phyloP scores from a whole-genome alignment of 2,888 invertebrate species.

The Chymomyza caudatula region DNA sequence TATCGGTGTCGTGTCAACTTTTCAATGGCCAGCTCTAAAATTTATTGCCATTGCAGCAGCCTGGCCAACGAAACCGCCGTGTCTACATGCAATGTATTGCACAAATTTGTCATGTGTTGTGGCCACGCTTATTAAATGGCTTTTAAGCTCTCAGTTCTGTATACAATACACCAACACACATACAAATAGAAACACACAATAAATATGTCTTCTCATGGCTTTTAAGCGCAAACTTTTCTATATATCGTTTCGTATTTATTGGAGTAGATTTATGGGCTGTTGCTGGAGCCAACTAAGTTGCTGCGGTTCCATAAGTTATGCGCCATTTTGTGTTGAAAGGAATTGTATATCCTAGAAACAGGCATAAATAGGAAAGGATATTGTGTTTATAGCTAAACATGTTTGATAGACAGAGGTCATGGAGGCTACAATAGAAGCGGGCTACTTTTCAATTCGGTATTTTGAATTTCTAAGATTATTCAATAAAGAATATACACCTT shows the following conservation, averaged over 20 bases:
- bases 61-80: conserved; percentile 9
- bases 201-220: not conserved
- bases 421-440: too few species aligned
- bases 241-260: conserved; percentile 16
- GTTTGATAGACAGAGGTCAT: not conserved
- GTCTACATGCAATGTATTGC: conserved; percentile 1
- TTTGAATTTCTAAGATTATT: too few species aligned
- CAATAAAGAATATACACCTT: too few species aligned
- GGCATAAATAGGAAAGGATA: not conserved
- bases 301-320: conserved; percentile 38
- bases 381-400: not conserved
- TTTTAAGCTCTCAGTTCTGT: conserved; percentile 48
- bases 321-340: conserved; percentile 32
- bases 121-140: conserved; percentile 65
- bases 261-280: conserved; percentile 48
- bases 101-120: conserved; percentile 59
- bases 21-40: conserved; percentile 47
- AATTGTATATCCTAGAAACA: not conserved
- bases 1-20: conserved; percentile 57
- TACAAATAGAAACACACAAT: too few species aligned
- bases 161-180: not conserved
- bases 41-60: conserved; percentile 57
- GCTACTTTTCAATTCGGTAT: too few species aligned
- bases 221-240: conserved; percentile 27
- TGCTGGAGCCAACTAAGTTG: conserved; percentile 30